Conservation (phyloP, 2,888 invertebrate genomes). For the Apotomis betuletana region DNA sequence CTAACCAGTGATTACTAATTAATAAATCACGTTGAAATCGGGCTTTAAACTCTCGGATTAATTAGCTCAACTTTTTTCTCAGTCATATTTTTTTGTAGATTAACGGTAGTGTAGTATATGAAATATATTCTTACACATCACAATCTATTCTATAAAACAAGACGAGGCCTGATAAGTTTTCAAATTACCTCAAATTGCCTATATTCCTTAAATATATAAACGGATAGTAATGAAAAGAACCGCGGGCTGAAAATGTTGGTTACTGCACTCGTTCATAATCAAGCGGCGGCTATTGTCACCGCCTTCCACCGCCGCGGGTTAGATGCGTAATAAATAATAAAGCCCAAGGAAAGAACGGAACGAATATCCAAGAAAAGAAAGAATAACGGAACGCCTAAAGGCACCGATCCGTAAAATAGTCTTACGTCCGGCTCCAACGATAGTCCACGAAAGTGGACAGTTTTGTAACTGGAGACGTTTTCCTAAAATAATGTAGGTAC, state of each 20-base stretch:
- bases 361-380: slow-evolving; percentile 48
- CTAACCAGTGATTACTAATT: too few species aligned
- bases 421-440: slow-evolving; percentile 54
- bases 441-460: slow-evolving; percentile 53
- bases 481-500: slow-evolving; percentile 33
- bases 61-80: too few species aligned
- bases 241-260: slow-evolving; percentile 5
- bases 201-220: neutral
- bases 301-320: slow-evolving; percentile 21
- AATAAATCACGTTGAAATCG: too few species aligned
- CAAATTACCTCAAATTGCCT: too few species aligned
- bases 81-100: too few species aligned
- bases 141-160: too few species aligned
- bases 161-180: too few species aligned
- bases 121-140: too few species aligned
- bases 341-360: slow-evolving; percentile 31
- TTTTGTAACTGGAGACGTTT: slow-evolving; percentile 44
- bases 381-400: slow-evolving; percentile 53
- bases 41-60: too few species aligned
- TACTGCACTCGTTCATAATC: slow-evolving; percentile 25
- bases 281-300: slow-evolving; percentile 27
- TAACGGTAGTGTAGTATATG: too few species aligned
- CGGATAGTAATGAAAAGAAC: slow-evolving; percentile 5
- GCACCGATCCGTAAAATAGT: slow-evolving; percentile 64
- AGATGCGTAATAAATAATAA: slow-evolving; percentile 36